A percentile compares a stretch with the other conserved stretches of the same genome.
phyloP scores from a whole-genome alignment of 2,797 vertebrate genomes.

The Pelodytes ibericus region DNA sequence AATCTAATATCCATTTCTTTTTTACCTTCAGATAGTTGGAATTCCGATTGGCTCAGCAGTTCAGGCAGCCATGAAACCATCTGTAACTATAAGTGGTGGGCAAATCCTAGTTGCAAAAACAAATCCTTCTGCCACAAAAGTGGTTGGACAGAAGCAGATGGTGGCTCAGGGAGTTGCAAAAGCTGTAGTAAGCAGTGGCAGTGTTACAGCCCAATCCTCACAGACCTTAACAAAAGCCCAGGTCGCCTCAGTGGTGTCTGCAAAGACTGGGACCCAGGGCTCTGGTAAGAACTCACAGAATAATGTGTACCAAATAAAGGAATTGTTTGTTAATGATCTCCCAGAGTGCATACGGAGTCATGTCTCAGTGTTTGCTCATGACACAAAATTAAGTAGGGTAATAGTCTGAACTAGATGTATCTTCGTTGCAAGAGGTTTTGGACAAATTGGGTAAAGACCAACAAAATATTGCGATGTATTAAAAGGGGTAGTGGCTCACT shows the following conservation, averaged over 20 bases:
- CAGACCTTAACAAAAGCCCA: conserved; percentile 82
- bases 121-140: conserved; percentile 84
- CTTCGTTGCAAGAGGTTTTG: no score
- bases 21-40: conserved; percentile 90
- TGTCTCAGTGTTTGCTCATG: not conserved
- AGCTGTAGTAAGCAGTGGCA: conserved; percentile 89
- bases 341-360: not conserved
- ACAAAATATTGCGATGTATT: no score
- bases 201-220: conserved; percentile 84
- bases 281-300: conserved; percentile 65
- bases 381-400: not conserved
- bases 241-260: conserved; percentile 76
- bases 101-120: conserved; percentile 96
- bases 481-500: no score
- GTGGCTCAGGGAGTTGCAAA: conserved; percentile 96
- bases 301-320: not conserved
- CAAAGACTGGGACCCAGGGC: conserved; percentile 89
- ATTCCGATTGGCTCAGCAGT: conserved; percentile 88
- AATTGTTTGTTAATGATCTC: not conserved
- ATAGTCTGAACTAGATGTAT: no score
- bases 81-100: conserved; percentile 91
- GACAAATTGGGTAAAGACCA: no score
- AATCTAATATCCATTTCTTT: conserved; percentile 44
- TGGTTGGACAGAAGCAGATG: conserved; percentile 92
- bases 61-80: conserved; percentile 91